A percentile compares a stretch with the other conserved stretches of the same genome.
Conservation (phyloP, 2,797 vertebrate genomes). For the Chromobotia macracanthus region DNA sequence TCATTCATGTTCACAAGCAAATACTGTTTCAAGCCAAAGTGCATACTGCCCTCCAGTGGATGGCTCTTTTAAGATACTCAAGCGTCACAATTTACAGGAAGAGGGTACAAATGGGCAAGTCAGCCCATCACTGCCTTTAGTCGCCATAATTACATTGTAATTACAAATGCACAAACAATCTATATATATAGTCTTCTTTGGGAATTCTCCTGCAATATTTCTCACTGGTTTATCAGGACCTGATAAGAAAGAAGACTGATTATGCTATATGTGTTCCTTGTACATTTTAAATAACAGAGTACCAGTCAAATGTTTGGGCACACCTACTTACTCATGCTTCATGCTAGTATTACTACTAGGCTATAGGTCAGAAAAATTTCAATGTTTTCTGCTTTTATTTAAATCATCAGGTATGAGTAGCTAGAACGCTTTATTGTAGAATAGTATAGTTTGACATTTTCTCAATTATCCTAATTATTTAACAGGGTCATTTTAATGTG, state of each 20-base stretch:
- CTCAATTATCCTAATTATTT: background rate
- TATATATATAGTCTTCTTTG: slow-evolving; percentile 36
- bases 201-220: slow-evolving; percentile 31
- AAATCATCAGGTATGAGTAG: background rate
- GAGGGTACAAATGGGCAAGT: slow-evolving; percentile 3
- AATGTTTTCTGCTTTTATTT: background rate
- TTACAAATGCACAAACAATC: slow-evolving; percentile 30
- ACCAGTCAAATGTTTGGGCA: background rate
- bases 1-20: slow-evolving; percentile 50
- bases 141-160: slow-evolving; percentile 14
- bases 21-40: slow-evolving; percentile 45
- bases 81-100: slow-evolving; percentile 29
- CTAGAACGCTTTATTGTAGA: background rate
- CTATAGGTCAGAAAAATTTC: background rate
- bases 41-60: slow-evolving; percentile 48
- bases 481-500: background rate
- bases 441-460: background rate
- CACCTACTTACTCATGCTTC: background rate
- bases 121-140: background rate
- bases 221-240: slow-evolving; percentile 33
- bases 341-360: background rate
- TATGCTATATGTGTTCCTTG: background rate
- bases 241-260: slow-evolving; percentile 22
- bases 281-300: slow-evolving; percentile 13
- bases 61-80: slow-evolving; percentile 6